Evolutionary conservation across 2,113 vertebrate genomes (phyloP).

Genomic region (Serinus canaria): DNA sequence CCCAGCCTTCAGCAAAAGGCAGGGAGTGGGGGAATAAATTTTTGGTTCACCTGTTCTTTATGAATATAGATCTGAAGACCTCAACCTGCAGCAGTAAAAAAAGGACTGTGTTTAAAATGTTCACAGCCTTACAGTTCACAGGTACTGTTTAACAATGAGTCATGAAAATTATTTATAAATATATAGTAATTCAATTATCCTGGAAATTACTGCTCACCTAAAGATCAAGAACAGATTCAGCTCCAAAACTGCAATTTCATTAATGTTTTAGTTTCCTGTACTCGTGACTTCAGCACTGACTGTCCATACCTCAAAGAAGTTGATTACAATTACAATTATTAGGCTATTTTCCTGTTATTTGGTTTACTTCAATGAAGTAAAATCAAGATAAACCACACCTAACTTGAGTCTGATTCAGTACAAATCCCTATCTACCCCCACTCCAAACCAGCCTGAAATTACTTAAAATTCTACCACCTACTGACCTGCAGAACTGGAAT

Average conservation of each 20-base stretch:
- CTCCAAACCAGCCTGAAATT: slow-evolving; percentile 61
- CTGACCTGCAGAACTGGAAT: slow-evolving; percentile 61
- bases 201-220: neutral
- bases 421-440: slow-evolving; percentile 16
- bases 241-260: neutral
- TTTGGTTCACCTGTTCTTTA: neutral
- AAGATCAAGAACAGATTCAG: neutral
- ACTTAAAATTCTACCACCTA: slow-evolving; percentile 50
- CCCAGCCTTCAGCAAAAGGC: neutral
- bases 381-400: slow-evolving; percentile 54
- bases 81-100: neutral
- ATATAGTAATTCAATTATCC: neutral
- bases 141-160: neutral
- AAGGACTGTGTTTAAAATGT: neutral
- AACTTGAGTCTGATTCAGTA: slow-evolving; percentile 53
- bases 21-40: neutral
- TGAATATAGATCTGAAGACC: neutral
- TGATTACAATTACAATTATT: slow-evolving; percentile 5
- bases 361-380: slow-evolving; percentile 55
- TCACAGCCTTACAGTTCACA: neutral
- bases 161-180: neutral
- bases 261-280: neutral
- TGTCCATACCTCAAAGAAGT: neutral
- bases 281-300: slow-evolving; percentile 4
- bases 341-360: slow-evolving; percentile 20